Conservation (phyloP, 2,888 invertebrate species). For the Limnephilus auricula region DNA sequence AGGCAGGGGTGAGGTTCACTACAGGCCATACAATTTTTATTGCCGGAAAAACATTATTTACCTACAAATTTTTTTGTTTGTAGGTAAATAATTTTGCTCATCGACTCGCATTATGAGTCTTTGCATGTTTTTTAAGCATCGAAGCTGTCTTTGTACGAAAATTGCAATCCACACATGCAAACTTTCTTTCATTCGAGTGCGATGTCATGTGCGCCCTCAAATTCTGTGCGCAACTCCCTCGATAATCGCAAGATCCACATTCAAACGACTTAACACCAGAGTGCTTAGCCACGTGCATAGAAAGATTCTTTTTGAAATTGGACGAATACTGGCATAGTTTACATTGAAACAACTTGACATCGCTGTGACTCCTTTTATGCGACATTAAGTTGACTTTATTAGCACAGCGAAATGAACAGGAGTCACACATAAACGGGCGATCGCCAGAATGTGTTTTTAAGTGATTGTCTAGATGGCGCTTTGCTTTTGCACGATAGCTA, state of each 20-base stretch:
- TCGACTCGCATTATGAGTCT: conserved; percentile 45
- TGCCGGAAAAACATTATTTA: too few species aligned
- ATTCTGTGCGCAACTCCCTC: conserved; percentile 56
- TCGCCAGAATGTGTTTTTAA: conserved; percentile 55
- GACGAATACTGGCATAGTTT: conserved; percentile 50
- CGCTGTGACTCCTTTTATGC: conserved; percentile 57
- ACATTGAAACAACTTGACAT: conserved; percentile 52
- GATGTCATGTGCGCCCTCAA: conserved; percentile 57
- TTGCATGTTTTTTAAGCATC: conserved; percentile 57
- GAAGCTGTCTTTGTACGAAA: conserved; percentile 58
- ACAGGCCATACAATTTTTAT: too few species aligned
- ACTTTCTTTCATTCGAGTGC: conserved; percentile 55
- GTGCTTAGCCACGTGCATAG: conserved; percentile 55
- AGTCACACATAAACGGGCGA: conserved; percentile 60
- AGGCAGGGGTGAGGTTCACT: too few species aligned
- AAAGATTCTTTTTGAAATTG: conserved; percentile 58
- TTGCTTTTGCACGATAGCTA: conserved; percentile 73
- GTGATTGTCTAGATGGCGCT: conserved; percentile 71
- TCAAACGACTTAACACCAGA: conserved; percentile 54
- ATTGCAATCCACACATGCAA: conserved; percentile 44
- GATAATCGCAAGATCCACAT: conserved; percentile 53
- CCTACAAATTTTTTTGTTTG: background rate
- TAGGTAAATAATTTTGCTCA: background rate
- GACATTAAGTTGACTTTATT: conserved; percentile 54
- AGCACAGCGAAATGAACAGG: conserved; percentile 58